Percentiles rank a stretch among this genome's conserved stretches.
Evolutionary conservation across 2,888 invertebrate genomes (phyloP).

Genomic region (Odontocolon sp.): DNA sequence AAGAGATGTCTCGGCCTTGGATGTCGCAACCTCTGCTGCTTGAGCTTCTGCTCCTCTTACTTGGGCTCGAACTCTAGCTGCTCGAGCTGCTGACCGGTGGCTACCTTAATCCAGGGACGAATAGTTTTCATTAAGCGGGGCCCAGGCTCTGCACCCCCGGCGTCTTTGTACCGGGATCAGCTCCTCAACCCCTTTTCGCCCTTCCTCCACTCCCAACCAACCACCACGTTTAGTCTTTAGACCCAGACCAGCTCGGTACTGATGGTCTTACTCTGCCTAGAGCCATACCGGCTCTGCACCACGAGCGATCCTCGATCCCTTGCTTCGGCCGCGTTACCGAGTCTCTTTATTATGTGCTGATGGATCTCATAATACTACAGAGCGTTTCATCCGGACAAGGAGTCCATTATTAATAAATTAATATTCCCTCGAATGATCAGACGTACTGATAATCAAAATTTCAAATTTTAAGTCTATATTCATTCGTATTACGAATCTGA

Average conservation of each 20-base stretch:
- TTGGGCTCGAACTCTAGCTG: constrained; percentile 58
- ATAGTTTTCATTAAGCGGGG: constrained; percentile 79
- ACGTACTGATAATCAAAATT: no score
- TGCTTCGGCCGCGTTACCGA: constrained; percentile 40
- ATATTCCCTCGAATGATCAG: no score
- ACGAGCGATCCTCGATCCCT: constrained; percentile 31
- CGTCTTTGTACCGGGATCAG: constrained; percentile 79
- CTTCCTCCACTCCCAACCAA: constrained; percentile 6
- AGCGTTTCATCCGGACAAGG: neutral
- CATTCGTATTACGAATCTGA: no score
- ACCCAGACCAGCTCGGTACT: constrained; percentile 1
- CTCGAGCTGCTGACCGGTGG: constrained; percentile 73
- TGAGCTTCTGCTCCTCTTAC: neutral
- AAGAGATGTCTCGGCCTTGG: constrained; percentile 47
- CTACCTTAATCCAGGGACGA: constrained; percentile 79
- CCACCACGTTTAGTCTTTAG: constrained; percentile 36
- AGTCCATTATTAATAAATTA: neutral
- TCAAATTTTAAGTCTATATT: no score
- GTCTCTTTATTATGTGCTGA: constrained; percentile 53
- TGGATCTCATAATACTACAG: neutral
- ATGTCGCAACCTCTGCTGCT: constrained; percentile 33
- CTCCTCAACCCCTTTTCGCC: constrained; percentile 64
- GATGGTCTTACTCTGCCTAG: neutral
- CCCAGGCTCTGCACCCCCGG: constrained; percentile 63
- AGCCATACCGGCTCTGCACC: constrained; percentile 11